Conservation (phyloP, 1,140 invertebrate genomes). For the Bombus pascuorum region DNA sequence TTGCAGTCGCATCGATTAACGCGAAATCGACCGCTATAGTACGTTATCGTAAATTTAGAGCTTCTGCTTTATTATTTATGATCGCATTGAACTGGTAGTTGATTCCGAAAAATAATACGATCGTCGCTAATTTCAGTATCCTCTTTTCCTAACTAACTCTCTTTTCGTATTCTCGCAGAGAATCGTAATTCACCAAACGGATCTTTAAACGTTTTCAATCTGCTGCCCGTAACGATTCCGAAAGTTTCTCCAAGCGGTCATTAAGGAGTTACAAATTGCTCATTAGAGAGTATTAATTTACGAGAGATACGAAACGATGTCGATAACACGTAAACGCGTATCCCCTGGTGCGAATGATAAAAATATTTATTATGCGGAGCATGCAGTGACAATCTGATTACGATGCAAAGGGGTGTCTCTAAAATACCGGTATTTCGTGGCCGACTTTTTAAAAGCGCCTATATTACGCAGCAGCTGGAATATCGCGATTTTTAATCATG, state of each 20-base stretch:
- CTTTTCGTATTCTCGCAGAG: too few species aligned
- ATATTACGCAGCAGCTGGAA: slow-evolving; percentile 42
- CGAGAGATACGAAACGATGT: not conserved
- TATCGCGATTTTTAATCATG: slow-evolving; percentile 47
- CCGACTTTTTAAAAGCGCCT: slow-evolving; percentile 22
- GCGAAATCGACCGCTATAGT: too few species aligned
- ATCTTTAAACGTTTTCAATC: not conserved
- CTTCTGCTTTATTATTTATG: too few species aligned
- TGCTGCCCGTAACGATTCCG: too few species aligned
- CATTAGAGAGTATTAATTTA: not conserved
- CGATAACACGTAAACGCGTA: not conserved
- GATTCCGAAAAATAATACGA: not conserved
- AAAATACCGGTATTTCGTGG: slow-evolving; percentile 26
- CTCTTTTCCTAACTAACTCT: too few species aligned
- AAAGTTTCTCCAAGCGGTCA: too few species aligned
- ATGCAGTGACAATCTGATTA: slow-evolving; percentile 39
- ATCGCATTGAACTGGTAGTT: too few species aligned
- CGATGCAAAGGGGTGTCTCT: slow-evolving; percentile 24
- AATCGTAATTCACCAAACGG: not conserved
- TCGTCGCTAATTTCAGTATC: too few species aligned
- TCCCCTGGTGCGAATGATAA: not conserved
- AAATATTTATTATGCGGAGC: slow-evolving; percentile 22
- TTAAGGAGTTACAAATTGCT: not conserved
- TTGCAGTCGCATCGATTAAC: too few species aligned
- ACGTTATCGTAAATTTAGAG: too few species aligned